Base-by-base conservation (phyloP, 2,797 vertebrate genomes). In the Urocyon cinereoargenteus region DNA sequence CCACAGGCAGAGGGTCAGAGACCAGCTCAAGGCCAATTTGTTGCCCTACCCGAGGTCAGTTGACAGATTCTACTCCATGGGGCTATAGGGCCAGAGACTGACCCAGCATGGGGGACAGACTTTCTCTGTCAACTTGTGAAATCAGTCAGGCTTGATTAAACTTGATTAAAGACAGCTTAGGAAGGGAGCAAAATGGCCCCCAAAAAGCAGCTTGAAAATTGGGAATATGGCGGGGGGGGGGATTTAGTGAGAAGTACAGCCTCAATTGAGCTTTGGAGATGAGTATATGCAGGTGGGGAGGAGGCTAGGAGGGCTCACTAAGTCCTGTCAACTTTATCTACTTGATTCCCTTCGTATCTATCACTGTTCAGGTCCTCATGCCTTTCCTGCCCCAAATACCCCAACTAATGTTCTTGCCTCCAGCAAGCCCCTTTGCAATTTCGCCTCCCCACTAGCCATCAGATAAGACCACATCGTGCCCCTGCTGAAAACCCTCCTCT, bases 11-110 rank as follows among this genome's bases (percentile, higher is more conserved):
- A 95, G 89, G 91, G 91, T 97, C 95, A 97, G 97, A 93, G 87
- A 94, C 45, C 79, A 96, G 86, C 40, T 94, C 93, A 96, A 97
- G 96, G 95, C 75, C 93, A 91, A 91, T 62, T 90, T n/a, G 61
- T 82, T 96, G 95, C 62, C 96, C 45, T 93, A 59, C 26, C 49
- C 28, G 66, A 91, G 84, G 75, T 92, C 86, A 95, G 64, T n/a
- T 64, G 31, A 96, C 89, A 95, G 62, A 85, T 51, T 77, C 88
- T 94, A 94, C 83, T 96, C 45, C 73, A 79, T 36, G n/a, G 78
- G 70, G 59, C 72, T 81, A 10, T 53, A 94, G 34, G 59, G 2
- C 6, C 26, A 57, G 53, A 14, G 64, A 59, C 75, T 19, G 70
- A 55, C 81, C 49, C 66, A 97, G 86, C 13, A 21, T 34, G 34